Percentiles rank a stretch among this genome's conserved stretches.
Evolutionary conservation across 2,797 vertebrate species (phyloP).

Genomic region (Sylvia borin): DNA sequence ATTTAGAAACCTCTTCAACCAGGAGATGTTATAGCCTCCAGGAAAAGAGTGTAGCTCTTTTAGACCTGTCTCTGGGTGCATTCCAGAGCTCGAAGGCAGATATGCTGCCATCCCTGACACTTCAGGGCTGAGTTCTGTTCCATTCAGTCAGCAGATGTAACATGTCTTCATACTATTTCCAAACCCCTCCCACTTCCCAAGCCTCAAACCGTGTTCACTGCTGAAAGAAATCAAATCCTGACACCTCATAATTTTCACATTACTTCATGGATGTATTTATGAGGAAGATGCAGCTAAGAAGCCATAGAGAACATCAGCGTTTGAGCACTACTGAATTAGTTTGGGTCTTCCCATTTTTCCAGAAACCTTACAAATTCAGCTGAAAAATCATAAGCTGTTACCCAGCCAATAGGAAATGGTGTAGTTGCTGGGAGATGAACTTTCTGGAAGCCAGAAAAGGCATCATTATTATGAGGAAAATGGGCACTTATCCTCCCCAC

Average conservation of each 20-base stretch:
- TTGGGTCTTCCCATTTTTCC: background rate
- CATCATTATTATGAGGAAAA: conserved; percentile 41
- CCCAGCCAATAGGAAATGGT: background rate
- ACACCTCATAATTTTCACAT: background rate
- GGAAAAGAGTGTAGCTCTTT: background rate
- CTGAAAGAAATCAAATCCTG: background rate
- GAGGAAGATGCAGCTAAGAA: background rate
- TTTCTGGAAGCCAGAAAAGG: conserved; percentile 28
- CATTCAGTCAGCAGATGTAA: background rate
- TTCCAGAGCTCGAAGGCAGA: background rate
- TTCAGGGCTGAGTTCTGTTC: background rate
- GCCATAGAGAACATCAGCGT: background rate
- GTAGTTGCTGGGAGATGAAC: conserved; percentile 6
- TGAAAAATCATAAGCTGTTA: background rate
- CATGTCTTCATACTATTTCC: background rate
- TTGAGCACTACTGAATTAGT: background rate
- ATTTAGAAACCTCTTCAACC: conserved; percentile 1
- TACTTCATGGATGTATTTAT: background rate
- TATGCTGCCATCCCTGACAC: background rate
- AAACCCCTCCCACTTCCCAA: background rate
- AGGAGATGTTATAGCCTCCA: conserved; percentile 6
- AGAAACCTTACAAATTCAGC: background rate
- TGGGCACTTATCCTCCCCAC: background rate
- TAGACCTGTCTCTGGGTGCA: background rate
- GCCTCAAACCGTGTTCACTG: background rate